These are phyloP conservation scores for Ditula angustiorana DNA, from an alignment of 2,888 invertebrate species.

Conservation along the genomic window DNA sequence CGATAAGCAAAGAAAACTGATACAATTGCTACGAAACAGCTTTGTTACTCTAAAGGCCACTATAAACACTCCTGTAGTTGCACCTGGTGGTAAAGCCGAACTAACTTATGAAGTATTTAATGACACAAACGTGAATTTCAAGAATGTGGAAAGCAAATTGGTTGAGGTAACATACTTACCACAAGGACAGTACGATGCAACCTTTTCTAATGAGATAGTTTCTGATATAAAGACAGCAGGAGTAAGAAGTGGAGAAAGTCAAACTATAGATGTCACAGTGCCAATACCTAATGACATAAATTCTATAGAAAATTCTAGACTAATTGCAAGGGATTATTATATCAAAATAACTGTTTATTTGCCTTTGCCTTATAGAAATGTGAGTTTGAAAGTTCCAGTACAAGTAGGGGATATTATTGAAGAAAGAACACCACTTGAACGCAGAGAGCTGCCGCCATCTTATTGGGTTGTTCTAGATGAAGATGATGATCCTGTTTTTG, in stretches of 20 bases:
- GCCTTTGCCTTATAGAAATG: conserved; percentile 33
- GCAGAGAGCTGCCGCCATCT: conserved; percentile 1
- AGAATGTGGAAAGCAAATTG: conserved; percentile 34
- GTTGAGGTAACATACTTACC: conserved; percentile 35
- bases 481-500: neutral
- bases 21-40: conserved; percentile 34
- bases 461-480: conserved; percentile 42
- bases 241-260: conserved; percentile 31
- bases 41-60: conserved; percentile 39
- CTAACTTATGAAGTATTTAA: conserved; percentile 41
- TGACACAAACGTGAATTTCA: conserved; percentile 41
- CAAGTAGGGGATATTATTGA: conserved; percentile 37
- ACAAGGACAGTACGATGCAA: conserved; percentile 10
- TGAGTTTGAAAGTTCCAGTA: conserved; percentile 39
- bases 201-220: conserved; percentile 22
- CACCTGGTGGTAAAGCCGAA: conserved; percentile 37
- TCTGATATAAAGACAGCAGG: conserved; percentile 27
- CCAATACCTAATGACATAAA: conserved; percentile 33
- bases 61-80: conserved; percentile 38
- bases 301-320: conserved; percentile 38
- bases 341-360: conserved; percentile 34
- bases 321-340: conserved; percentile 40
- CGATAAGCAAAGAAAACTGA: conserved; percentile 39
- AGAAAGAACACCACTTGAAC: neutral
- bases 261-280: conserved; percentile 35